These are phyloP conservation scores for Cottoperca gobio DNA, from an alignment of 2,797 vertebrate genomes.

Conservation along the genomic window DNA sequence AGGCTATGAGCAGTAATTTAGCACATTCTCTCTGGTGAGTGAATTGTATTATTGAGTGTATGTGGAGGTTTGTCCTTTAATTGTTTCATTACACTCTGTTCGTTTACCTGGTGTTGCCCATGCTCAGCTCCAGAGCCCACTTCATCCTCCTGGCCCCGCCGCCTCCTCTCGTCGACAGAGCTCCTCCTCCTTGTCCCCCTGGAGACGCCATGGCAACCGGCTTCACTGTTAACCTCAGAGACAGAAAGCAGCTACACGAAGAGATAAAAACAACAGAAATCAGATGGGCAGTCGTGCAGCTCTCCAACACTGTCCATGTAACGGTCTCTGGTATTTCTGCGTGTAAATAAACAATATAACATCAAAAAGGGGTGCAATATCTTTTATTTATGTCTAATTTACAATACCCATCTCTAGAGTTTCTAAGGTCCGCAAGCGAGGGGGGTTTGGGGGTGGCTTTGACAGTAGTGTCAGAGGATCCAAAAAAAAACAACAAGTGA, in stretches of 20 bases:
- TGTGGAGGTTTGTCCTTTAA: not conserved
- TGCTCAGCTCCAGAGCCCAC: slow-evolving; percentile 86
- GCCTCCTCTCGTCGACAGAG: slow-evolving; percentile 82
- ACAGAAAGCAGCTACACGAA: slow-evolving; percentile 29
- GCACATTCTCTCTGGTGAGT: no score
- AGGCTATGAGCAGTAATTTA: no score
- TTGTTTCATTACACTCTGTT: not conserved
- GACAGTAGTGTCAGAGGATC: no score
- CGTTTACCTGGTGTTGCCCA: slow-evolving; percentile 81
- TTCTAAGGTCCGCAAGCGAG: not conserved
- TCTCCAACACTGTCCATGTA: not conserved
- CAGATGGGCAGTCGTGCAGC: not conserved
- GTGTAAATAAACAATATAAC: not conserved
- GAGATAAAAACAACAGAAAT: slow-evolving; percentile 1
- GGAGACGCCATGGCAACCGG: slow-evolving; percentile 82
- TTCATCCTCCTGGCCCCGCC: slow-evolving; percentile 81
- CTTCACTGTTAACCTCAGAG: slow-evolving; percentile 39
- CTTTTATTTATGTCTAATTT: not conserved
- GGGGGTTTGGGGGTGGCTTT: not conserved
- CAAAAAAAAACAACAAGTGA: no score
- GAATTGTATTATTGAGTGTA: no score
- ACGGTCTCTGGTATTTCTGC: not conserved
- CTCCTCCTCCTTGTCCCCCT: slow-evolving; percentile 82
- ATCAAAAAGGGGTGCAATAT: not conserved
- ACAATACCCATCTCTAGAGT: not conserved